phyloP scores from a whole-genome alignment of 1,140 invertebrate species.

The Drosophila eugracilis region DNA sequence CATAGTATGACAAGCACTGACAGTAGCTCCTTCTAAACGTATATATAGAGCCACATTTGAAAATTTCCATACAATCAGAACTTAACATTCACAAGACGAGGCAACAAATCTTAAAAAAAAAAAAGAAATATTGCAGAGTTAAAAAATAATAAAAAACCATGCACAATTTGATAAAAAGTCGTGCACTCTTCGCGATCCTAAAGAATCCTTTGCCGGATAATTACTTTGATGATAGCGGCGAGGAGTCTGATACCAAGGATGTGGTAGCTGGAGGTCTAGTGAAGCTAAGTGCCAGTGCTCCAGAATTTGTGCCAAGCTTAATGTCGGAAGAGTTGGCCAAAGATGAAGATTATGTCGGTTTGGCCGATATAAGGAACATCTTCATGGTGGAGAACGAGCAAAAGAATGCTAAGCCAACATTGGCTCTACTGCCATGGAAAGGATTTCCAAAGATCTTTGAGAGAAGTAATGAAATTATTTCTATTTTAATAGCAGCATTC shows the following conservation, averaged over 20 bases:
- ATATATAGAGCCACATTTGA: neutral
- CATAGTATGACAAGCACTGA: no score
- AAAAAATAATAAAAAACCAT: constrained; percentile 17
- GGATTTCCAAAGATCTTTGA: constrained; percentile 43
- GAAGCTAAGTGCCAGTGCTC: constrained; percentile 26
- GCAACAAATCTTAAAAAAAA: neutral
- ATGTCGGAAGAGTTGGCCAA: neutral
- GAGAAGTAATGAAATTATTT: neutral
- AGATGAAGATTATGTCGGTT: neutral
- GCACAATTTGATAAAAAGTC: constrained; percentile 52
- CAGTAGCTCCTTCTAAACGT: neutral
- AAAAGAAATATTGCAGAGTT: neutral
- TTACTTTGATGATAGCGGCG: neutral
- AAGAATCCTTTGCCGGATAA: constrained; percentile 15
- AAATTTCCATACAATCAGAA: no score
- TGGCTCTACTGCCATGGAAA: constrained; percentile 56
- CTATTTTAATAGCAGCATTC: no score
- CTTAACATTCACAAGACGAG: neutral
- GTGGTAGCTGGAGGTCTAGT: no score
- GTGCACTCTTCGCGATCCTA: constrained; percentile 14
- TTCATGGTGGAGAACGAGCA: constrained; percentile 2
- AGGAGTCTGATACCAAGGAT: neutral
- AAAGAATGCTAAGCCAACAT: constrained; percentile 2
- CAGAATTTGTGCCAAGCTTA: constrained; percentile 33
- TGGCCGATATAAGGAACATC: constrained; percentile 7